Evolutionary conservation across 2,797 vertebrate species (phyloP), one percentile per base, ranked within the genome.

Genomic region (Hoplostethus mediterraneus): DNA sequence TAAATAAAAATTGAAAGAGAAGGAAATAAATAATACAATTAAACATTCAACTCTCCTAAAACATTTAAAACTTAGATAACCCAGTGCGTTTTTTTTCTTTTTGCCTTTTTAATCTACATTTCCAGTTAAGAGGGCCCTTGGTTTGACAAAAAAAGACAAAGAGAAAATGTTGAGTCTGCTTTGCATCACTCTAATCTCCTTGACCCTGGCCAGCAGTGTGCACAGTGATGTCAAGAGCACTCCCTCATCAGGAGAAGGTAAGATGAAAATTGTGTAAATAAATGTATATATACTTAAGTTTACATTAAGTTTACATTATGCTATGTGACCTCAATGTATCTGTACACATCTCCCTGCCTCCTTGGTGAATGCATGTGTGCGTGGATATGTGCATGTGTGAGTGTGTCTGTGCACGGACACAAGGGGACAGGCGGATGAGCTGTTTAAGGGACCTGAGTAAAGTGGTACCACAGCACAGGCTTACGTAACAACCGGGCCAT

Each of bases 131-230:
- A 93, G 93, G 91, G 90, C 86, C 81, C 74, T 85, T 89, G 88
- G 90, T 84, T 81, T 84, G 86, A 30, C 56, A 75, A 82, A 75
- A 64, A 68, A 63, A 71, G 45, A 74, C 58, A 82, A 63, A 84
- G 45, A 67, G 58, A 96, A 95, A 93, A 99, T 97, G 97, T 96
- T 89, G 83, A 93, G 69, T 87, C 91, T 97, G 81, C 94, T 97
- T 89, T 95, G 92, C 80, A 93, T 96, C 93, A 95, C 94, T 92
- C 91, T 98, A 80, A 91, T 97, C 89, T 94, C 92, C 82, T 71
- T 95, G 91, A 96, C 93, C 74, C 94, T 97, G 95, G 94, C 94
- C 92, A 95, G 93, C 87, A 94, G 90, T 77, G 95, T 88, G 63
- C 93, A 91, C 80, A 94, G 93, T 76, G 80, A 86, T 62, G 70